A percentile compares a stretch with the other conserved stretches of the same genome.
Conservation (phyloP, 92 coral and sea anemone genomes). For the Palythoa grandis region DNA sequence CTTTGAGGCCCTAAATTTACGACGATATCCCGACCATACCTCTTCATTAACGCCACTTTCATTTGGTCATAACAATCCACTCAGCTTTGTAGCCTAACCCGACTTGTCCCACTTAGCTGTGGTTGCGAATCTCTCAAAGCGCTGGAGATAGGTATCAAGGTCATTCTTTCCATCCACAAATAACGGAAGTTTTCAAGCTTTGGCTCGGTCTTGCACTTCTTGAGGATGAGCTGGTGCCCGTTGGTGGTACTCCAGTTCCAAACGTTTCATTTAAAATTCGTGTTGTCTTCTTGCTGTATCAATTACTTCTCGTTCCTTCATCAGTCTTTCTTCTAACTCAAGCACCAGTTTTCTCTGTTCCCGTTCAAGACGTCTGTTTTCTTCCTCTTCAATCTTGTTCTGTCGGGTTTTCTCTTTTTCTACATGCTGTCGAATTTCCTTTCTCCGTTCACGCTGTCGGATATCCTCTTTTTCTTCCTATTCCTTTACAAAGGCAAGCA, state of each 20-base stretch:
- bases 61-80: not conserved
- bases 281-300: not conserved
- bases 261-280: conserved; percentile 1
- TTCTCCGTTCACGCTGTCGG: too few species aligned
- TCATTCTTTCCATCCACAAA: conserved; percentile 64
- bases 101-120: conserved; percentile 54
- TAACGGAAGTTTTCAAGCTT: conserved; percentile 49
- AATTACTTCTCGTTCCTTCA: too few species aligned
- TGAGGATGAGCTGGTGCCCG: not conserved
- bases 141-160: conserved; percentile 55
- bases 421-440: conserved; percentile 14
- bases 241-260: not conserved
- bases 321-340: conserved; percentile 1
- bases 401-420: too few species aligned
- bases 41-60: not conserved
- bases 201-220: conserved; percentile 34
- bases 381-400: conserved; percentile 47
- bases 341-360: conserved; percentile 36
- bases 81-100: conserved; percentile 60
- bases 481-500: conserved; percentile 3
- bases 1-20: not conserved
- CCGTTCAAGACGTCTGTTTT: conserved; percentile 18
- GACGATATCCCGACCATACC: not conserved
- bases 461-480: conserved; percentile 22
- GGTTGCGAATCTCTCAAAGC: conserved; percentile 62